Conservation (phyloP, 2,113 vertebrate genomes). For the Cettia cetti region DNA sequence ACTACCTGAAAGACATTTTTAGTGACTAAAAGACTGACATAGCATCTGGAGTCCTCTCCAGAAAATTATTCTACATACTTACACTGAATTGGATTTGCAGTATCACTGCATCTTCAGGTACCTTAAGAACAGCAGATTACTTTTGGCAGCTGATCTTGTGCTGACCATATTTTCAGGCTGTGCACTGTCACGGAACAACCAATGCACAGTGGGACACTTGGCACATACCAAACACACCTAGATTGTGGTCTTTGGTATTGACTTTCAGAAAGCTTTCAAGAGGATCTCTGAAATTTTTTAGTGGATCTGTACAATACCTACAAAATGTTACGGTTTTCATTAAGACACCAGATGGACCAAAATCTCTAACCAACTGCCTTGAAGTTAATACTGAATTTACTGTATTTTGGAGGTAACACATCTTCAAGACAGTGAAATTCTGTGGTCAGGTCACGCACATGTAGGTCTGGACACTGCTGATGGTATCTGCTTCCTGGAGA, state of each 20-base stretch:
- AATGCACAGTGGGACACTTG: neutral
- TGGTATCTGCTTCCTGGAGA: neutral
- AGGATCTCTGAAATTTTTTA: neutral
- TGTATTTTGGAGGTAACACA: neutral
- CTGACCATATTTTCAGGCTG: neutral
- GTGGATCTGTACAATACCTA: neutral
- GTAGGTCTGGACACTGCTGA: constrained; percentile 3
- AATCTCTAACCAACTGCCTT: neutral
- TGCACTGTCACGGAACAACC: neutral
- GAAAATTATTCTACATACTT: neutral
- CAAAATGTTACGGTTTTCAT: neutral
- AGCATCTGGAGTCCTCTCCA: neutral
- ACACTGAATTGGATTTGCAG: neutral
- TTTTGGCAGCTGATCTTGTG: neutral
- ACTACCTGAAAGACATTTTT: neutral
- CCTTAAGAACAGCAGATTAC: neutral
- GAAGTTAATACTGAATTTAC: neutral
- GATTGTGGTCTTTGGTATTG: too few relatives aligned
- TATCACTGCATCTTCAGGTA: neutral
- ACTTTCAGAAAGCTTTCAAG: neutral
- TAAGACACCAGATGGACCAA: neutral
- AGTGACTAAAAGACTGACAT: neutral
- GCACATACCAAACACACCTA: neutral
- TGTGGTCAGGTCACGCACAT: neutral
- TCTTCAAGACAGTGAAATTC: neutral